These are phyloP conservation scores for Homarus americanus DNA, from an alignment of 1,140 invertebrate genomes.

Conservation along the genomic window DNA sequence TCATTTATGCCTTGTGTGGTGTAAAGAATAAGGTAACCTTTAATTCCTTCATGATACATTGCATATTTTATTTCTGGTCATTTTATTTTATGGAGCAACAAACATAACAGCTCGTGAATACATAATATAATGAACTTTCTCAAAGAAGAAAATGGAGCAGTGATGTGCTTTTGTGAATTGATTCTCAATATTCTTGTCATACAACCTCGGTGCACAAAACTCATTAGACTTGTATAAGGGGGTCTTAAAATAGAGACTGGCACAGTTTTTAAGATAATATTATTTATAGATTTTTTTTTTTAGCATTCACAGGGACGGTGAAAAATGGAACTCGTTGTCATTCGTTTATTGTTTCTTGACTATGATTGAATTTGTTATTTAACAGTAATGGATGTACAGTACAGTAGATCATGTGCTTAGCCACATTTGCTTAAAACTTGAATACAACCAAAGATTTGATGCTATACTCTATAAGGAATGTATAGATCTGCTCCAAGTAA, in stretches of 20 bases:
- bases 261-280: not conserved
- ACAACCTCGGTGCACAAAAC: not conserved
- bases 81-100: not conserved
- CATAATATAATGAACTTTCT: no score
- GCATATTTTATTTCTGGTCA: not conserved
- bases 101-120: not conserved
- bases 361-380: not conserved
- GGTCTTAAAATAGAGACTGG: no score
- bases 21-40: not conserved
- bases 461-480: conserved; percentile 5
- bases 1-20: not conserved
- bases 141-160: no score
- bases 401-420: not conserved
- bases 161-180: not conserved
- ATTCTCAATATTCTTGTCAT: not conserved
- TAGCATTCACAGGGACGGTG: not conserved
- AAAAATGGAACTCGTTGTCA: no score
- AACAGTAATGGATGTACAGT: not conserved
- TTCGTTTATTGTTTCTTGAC: not conserved
- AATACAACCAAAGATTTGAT: conserved; percentile 41
- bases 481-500: conserved; percentile 25
- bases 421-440: not conserved
- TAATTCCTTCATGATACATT: not conserved
- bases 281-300: not conserved
- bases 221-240: not conserved